These are phyloP conservation scores for Gasterosteus nipponicus DNA, from an alignment of 2,113 vertebrate species.

Conservation along the genomic window DNA sequence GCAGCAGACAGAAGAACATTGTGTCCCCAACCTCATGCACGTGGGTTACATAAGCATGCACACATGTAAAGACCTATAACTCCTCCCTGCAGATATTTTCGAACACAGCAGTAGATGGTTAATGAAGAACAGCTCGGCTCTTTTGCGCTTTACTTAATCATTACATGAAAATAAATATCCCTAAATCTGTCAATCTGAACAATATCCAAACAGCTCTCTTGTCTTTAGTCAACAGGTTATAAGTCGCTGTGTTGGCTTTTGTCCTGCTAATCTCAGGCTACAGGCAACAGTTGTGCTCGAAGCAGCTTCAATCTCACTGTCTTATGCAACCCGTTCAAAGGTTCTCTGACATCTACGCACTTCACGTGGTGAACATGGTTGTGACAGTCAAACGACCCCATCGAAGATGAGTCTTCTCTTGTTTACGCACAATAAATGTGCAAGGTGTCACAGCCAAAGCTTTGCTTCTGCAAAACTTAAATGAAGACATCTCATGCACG, in stretches of 20 bases:
- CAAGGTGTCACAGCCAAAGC: not conserved
- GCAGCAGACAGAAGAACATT: constrained; percentile 37
- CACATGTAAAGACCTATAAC: constrained; percentile 23
- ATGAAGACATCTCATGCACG: not conserved
- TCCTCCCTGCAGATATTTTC: constrained; percentile 23
- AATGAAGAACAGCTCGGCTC: constrained; percentile 12
- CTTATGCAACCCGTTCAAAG: constrained; percentile 46
- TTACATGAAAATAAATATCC: not conserved
- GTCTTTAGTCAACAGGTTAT: not conserved
- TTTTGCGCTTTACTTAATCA: constrained; percentile 4
- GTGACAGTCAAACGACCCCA: constrained; percentile 2
- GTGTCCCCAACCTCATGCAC: constrained; percentile 29
- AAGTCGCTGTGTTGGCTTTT: constrained; percentile 11
- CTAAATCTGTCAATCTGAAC: not conserved
- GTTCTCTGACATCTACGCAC: constrained; percentile 19
- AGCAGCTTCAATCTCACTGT: constrained; percentile 1
- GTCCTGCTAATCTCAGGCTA: constrained; percentile 31
- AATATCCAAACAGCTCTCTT: not conserved
- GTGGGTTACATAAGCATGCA: constrained; percentile 41
- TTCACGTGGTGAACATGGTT: constrained; percentile 9
- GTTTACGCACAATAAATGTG: not conserved
- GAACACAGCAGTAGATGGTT: constrained; percentile 18
- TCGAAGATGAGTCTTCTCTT: not conserved
- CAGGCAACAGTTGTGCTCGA: constrained; percentile 29
- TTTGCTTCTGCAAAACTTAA: not conserved